Base-by-base conservation (phyloP, 2,888 invertebrate genomes). In the Thymelicus lineola region DNA sequence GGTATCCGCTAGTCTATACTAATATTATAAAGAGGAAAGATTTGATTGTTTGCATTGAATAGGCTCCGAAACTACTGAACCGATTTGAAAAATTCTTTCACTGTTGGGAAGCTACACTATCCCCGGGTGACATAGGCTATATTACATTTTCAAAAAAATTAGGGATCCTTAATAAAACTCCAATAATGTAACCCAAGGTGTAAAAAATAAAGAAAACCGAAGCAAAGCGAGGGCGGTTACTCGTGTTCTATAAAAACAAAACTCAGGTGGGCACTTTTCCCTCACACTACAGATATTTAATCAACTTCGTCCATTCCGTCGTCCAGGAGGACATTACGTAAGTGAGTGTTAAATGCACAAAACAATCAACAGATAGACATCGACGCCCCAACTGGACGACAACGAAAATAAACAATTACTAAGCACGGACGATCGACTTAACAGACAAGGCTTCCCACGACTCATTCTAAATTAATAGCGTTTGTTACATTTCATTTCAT, bases 401-500 rank as follows among this genome's bases (percentile, higher is more conserved):
- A 75, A 77, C 74, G 74, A 79, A 83, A 82, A 84, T 80, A 84
- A 84, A 81, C 84, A 84, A 83, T 83, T 85, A 82, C 79, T 76
- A 80, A 74, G 79, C 81, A 82, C 83, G 77, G 79, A 76, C 71
- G n/a, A 79, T 77, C 73, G 77, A 78, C 77, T 76, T 79, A 80
- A 77, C 79, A 75, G 77, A 77, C 80, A 72, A 71, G 65, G 75
- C 74, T 80, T 76, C 75, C 77, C 79, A 78, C 79, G 78, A 81
- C 80, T 79, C 83, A 85, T 87, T 87, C 77, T 76, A 76, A 84
- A 86, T 86, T 86, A 87, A 89, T 87, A 79, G 83, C 84, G 82
- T 86, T 85, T 85, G 86, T 86, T 79, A 79, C 82, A 82, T 85
- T 87, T 82, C 86, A 88, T 87, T 88, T 82, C 81, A 86, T 86